A percentile compares a stretch with the other conserved stretches of the same genome.
These are phyloP conservation scores for Dynastes maya DNA, from an alignment of 2,888 invertebrate species.

Conservation along the genomic window DNA sequence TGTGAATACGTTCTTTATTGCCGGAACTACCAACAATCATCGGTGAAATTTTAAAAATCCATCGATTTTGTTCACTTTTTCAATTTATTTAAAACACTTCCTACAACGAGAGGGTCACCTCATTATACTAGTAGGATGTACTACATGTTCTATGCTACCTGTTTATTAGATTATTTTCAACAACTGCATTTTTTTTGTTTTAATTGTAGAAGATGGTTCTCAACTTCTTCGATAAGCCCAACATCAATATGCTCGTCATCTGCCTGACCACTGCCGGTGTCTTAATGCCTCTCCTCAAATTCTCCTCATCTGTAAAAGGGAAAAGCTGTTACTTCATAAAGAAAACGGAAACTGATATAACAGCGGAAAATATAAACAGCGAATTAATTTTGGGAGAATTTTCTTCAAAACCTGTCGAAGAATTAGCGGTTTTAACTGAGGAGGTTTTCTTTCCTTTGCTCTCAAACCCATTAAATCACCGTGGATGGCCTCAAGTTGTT, in stretches of 20 bases:
- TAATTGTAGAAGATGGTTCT: slow-evolving; percentile 71
- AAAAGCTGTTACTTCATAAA: slow-evolving; percentile 88
- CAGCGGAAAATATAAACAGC: slow-evolving; percentile 73
- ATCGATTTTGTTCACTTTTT: too few species aligned
- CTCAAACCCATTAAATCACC: slow-evolving; percentile 80
- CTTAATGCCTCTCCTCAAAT: slow-evolving; percentile 78
- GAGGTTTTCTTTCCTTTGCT: slow-evolving; percentile 83
- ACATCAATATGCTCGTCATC: slow-evolving; percentile 74
- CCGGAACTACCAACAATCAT: too few species aligned
- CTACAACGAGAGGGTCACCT: too few species aligned
- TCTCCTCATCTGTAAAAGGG: slow-evolving; percentile 75
- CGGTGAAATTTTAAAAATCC: too few species aligned
- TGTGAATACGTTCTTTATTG: too few species aligned
- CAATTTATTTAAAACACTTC: too few species aligned
- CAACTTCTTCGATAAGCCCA: slow-evolving; percentile 73
- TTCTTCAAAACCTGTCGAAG: slow-evolving; percentile 80
- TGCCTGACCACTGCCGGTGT: slow-evolving; percentile 76
- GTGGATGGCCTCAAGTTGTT: slow-evolving; percentile 83
- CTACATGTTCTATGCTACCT: too few species aligned
- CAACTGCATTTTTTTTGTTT: too few species aligned
- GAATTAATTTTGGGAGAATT: slow-evolving; percentile 81
- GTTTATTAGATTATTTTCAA: too few species aligned
- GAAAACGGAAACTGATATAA: slow-evolving; percentile 76
- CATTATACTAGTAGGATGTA: too few species aligned
- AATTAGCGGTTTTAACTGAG: slow-evolving; percentile 80